A percentile compares a stretch with the other conserved stretches of the same genome.
These are phyloP conservation scores for Fragum whitleyi DNA, from an alignment of 2,888 invertebrate species.

Conservation along the genomic window DNA sequence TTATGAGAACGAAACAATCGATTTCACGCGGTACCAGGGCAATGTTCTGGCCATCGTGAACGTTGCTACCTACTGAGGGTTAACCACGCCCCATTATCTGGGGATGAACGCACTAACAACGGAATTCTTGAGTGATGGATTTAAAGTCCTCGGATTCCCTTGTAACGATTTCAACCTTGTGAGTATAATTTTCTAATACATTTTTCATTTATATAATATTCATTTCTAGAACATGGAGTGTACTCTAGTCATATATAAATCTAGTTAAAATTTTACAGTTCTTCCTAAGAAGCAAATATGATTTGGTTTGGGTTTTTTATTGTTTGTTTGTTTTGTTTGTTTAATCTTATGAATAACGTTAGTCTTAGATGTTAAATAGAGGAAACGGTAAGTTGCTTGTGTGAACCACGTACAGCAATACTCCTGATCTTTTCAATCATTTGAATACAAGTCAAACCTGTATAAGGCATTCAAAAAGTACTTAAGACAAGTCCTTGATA, in stretches of 20 bases:
- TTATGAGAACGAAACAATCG: constrained; percentile 58
- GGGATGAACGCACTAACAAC: constrained; percentile 86
- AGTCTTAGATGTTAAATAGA: no score
- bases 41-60: constrained; percentile 84
- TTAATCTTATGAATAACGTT: no score
- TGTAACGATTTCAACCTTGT: constrained; percentile 85
- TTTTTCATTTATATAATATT: constrained; percentile 10
- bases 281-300: neutral
- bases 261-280: no score
- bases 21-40: constrained; percentile 55
- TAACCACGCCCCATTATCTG: constrained; percentile 84
- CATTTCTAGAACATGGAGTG: neutral
- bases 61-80: constrained; percentile 86
- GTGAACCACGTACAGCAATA: no score
- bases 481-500: no score
- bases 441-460: no score
- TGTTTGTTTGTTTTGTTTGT: no score
- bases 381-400: no score
- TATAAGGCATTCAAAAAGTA: no score
- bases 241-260: no score
- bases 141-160: constrained; percentile 85
- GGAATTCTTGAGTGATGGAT: constrained; percentile 76
- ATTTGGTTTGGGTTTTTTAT: neutral
- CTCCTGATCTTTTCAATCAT: no score
- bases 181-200: constrained; percentile 34